Conservation (phyloP, 2,888 invertebrate species). For the Meiosimyza platycephala region DNA sequence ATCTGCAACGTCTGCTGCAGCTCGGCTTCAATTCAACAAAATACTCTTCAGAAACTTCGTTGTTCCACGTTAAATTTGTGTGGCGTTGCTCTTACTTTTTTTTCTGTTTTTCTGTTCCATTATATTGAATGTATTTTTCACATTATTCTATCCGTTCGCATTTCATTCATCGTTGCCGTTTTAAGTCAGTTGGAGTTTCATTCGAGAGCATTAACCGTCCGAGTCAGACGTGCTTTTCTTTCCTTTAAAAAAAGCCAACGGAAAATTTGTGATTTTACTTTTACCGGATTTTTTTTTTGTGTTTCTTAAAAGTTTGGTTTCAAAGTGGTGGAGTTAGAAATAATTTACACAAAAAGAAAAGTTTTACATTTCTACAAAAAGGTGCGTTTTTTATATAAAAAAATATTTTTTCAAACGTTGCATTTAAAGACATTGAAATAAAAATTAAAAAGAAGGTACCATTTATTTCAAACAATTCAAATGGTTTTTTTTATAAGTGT, state of each 20-base stretch:
- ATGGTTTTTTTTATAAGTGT: no score
- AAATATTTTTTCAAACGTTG: no score
- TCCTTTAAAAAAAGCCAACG: conserved; percentile 4
- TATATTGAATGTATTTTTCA: conserved; percentile 19
- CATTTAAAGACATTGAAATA: no score
- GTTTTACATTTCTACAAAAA: not conserved
- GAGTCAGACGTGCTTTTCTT: conserved; percentile 54
- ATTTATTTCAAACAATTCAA: no score
- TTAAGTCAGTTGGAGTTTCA: conserved; percentile 55
- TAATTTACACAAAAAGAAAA: no score
- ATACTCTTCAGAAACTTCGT: not conserved
- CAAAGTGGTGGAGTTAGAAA: no score
- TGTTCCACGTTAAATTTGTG: not conserved
- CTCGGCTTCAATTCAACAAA: conserved; percentile 12
- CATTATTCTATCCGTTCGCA: conserved; percentile 31
- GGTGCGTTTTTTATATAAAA: conserved; percentile 3
- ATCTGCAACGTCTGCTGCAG: conserved; percentile 10
- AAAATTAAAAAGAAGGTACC: no score
- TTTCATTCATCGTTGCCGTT: conserved; percentile 38
- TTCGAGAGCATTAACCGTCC: conserved; percentile 60
- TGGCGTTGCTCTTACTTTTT: not conserved
- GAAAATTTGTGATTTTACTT: conserved; percentile 31
- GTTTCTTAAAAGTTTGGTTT: not conserved
- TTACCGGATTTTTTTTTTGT: not conserved
- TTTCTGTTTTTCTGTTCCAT: not conserved